Evolutionary conservation across 2,797 vertebrate genomes (phyloP).

Genomic region (Melanotaenia parkinsoni): DNA sequence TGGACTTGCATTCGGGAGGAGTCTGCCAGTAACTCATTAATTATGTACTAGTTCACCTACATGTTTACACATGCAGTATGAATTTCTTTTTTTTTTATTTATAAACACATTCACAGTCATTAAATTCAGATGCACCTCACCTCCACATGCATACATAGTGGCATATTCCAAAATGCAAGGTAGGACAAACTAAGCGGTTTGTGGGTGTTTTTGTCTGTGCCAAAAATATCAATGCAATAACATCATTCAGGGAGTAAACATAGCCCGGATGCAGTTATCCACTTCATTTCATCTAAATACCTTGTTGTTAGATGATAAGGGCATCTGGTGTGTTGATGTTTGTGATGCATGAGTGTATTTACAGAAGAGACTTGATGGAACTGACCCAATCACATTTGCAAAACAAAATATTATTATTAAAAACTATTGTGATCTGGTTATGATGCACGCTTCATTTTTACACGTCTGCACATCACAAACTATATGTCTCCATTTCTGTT

Average conservation of each 20-base stretch:
- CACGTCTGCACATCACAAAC: slow-evolving; percentile 29
- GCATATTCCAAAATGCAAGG: slow-evolving; percentile 36
- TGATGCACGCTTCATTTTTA: slow-evolving; percentile 12
- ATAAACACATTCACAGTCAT: slow-evolving; percentile 27
- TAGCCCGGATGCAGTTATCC: slow-evolving; percentile 28
- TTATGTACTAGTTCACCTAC: slow-evolving; percentile 4
- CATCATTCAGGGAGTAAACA: slow-evolving; percentile 35
- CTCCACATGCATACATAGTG: slow-evolving; percentile 30
- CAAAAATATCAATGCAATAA: slow-evolving; percentile 24
- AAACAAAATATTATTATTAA: slow-evolving; percentile 12
- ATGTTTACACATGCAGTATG: slow-evolving; percentile 22
- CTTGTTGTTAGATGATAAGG: slow-evolving; percentile 19
- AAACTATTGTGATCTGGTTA: slow-evolving; percentile 1
- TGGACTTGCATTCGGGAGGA: background rate
- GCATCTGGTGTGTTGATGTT: slow-evolving; percentile 24
- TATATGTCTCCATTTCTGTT: slow-evolving; percentile 33
- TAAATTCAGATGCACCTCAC: slow-evolving; percentile 25
- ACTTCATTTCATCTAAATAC: slow-evolving; percentile 46
- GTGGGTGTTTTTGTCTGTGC: slow-evolving; percentile 43
- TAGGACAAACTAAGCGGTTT: slow-evolving; percentile 42
- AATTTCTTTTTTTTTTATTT: background rate
- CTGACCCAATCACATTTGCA: background rate
- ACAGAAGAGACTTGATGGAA: slow-evolving; percentile 14
- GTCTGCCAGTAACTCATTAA: slow-evolving; percentile 7
- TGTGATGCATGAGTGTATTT: slow-evolving; percentile 23